Evolutionary conservation across 2,113 vertebrate genomes (phyloP).

Genomic region (Amblyopsis rosae): DNA sequence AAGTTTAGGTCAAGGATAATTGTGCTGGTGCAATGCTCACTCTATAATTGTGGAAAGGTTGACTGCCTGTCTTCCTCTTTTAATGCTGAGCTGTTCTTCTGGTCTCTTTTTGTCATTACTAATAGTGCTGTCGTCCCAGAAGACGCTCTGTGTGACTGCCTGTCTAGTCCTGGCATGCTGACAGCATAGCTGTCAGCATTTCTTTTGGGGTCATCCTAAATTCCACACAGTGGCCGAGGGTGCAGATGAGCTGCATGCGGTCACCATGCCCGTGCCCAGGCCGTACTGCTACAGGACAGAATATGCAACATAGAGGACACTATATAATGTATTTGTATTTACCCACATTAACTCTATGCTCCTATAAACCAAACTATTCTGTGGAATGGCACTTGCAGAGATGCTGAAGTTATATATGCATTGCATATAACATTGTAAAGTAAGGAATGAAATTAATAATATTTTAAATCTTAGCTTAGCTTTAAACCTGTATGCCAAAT

Average conservation of each 20-base stretch:
- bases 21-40: no score
- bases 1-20: no score
- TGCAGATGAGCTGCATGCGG: slow-evolving; percentile 4
- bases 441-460: no score
- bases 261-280: slow-evolving; percentile 27
- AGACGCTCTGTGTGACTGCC: slow-evolving; percentile 26
- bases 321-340: no score
- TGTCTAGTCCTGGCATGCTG: slow-evolving; percentile 14
- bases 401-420: no score
- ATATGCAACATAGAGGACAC: slow-evolving; percentile 16
- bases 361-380: no score
- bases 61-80: neutral
- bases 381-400: no score
- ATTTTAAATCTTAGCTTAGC: no score
- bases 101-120: slow-evolving; percentile 10
- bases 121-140: slow-evolving; percentile 8
- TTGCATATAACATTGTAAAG: no score
- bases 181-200: slow-evolving; percentile 9
- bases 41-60: neutral
- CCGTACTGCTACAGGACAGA: slow-evolving; percentile 22
- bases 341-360: no score
- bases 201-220: slow-evolving; percentile 17
- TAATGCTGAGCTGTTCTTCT: slow-evolving; percentile 1
- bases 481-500: no score
- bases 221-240: slow-evolving; percentile 19